Evolutionary conservation across 2,113 vertebrate genomes (phyloP), one percentile per base, ranked within the genome.

Genomic region (Cromileptes altivelis): DNA sequence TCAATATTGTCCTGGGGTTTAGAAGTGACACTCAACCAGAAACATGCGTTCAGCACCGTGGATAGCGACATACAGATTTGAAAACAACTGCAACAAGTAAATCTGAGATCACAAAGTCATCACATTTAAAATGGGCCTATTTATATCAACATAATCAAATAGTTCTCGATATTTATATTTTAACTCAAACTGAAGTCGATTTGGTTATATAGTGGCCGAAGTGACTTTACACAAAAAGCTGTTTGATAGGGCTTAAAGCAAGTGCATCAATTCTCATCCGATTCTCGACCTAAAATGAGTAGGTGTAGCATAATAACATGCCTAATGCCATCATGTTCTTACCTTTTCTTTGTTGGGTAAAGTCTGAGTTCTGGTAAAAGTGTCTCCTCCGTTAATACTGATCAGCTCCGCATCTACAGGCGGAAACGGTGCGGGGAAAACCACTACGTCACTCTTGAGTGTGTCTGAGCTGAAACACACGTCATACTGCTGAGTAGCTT

Each of bases 371-470:
- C 33, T 37, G 1, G 33, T 37, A 37, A 37, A 37, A 37, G 33
- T 37, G 6, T 37, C 33, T 37, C 33, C 33, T 8, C 33, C 33
- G 33, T 37, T 37, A 1, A 37, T 37, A 37, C 33, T 37, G 33
- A 37, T 37, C 6, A 37, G 6, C 33, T 37, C 33, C 5, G 6
- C 33, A 6, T 37, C 42, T 42, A 89, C 25, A 94, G 68, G 0
- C 78, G 92, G 74, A 88, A 37, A 37, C 23, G 45, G 93, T 90
- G 2, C 33, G 6, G 33, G 33, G 33, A 37, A 37, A 37, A 37
- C 33, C 33, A 37, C 33, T 37, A 37, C 33, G 33, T 37, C 33
- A 37, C 33, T 37, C 33, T 37, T 37, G 33, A 37, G 33, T 37
- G 33, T 37, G 33, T 37, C 33, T 37, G 33, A 37, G 33, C 33